These are phyloP conservation scores for Anodontia alba DNA, from an alignment of 2,888 invertebrate species.

Conservation along the genomic window DNA sequence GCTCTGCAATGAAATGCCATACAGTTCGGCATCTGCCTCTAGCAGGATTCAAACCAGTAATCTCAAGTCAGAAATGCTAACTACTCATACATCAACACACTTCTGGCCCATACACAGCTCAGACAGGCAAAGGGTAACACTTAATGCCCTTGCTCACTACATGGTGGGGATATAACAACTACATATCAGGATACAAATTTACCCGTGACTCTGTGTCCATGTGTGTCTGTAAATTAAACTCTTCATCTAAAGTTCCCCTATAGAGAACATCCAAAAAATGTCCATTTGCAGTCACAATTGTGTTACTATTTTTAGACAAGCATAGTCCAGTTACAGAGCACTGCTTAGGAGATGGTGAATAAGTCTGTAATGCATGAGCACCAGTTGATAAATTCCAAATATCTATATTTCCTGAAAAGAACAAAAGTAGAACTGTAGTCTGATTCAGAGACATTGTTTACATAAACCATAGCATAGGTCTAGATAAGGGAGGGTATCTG, in stretches of 20 bases:
- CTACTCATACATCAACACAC: no score
- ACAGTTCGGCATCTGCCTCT: no score
- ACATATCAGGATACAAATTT: not conserved
- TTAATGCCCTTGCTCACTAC: no score
- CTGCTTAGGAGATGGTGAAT: slow-evolving; percentile 47
- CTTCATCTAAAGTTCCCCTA: slow-evolving; percentile 18
- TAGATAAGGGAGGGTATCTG: no score
- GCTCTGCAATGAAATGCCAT: no score
- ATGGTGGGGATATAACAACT: not conserved
- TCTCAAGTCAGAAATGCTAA: no score
- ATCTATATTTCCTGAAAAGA: slow-evolving; percentile 75
- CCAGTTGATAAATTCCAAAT: slow-evolving; percentile 76
- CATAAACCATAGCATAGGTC: no score
- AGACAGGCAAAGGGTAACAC: no score
- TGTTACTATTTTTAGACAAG: slow-evolving; percentile 40
- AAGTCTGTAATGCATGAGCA: slow-evolving; percentile 52
- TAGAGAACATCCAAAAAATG: slow-evolving; percentile 55
- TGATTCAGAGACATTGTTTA: no score
- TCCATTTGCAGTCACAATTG: slow-evolving; percentile 51
- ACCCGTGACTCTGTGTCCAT: not conserved
- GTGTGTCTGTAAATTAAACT: not conserved
- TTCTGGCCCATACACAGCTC: no score
- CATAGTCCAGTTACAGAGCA: slow-evolving; percentile 23
- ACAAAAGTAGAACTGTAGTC: no score
- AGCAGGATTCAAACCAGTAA: no score